phyloP scores from a whole-genome alignment of 1,140 invertebrate species.

The Drosophila neocordata region DNA sequence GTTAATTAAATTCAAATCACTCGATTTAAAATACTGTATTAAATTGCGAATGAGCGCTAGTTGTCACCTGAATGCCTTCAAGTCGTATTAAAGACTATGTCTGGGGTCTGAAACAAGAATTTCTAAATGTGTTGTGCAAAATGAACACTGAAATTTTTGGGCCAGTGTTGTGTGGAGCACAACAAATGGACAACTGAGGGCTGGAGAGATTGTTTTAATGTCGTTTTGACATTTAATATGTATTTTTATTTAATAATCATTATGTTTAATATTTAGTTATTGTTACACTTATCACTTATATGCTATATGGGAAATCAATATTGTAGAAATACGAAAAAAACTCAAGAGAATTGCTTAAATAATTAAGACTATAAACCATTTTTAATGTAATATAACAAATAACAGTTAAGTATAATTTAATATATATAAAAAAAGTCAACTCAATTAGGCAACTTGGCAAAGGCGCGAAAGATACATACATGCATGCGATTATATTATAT shows the following conservation, averaged over 20 bases:
- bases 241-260: slow-evolving; percentile 53
- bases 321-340: slow-evolving; percentile 21
- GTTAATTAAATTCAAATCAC: slow-evolving; percentile 39
- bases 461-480: slow-evolving; percentile 63
- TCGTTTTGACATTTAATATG: slow-evolving; percentile 24
- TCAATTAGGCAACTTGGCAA: slow-evolving; percentile 73
- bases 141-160: not conserved
- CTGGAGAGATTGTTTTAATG: not conserved
- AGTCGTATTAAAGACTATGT: slow-evolving; percentile 44
- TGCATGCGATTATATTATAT: slow-evolving; percentile 15
- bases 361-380: too few species aligned
- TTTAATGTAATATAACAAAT: slow-evolving; percentile 20
- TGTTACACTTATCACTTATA: slow-evolving; percentile 73
- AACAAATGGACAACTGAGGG: too few species aligned
- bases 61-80: slow-evolving; percentile 1
- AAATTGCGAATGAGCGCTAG: too few species aligned
- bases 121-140: not conserved
- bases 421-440: slow-evolving; percentile 47
- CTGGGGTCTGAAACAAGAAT: not conserved
- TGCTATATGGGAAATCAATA: slow-evolving; percentile 58
- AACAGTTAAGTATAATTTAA: slow-evolving; percentile 14
- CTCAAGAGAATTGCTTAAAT: too few species aligned
- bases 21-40: not conserved
- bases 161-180: not conserved
- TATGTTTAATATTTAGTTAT: slow-evolving; percentile 70